Evolutionary conservation across 1,140 invertebrate genomes (phyloP).

Genomic region (Sminthurides bifidus): DNA sequence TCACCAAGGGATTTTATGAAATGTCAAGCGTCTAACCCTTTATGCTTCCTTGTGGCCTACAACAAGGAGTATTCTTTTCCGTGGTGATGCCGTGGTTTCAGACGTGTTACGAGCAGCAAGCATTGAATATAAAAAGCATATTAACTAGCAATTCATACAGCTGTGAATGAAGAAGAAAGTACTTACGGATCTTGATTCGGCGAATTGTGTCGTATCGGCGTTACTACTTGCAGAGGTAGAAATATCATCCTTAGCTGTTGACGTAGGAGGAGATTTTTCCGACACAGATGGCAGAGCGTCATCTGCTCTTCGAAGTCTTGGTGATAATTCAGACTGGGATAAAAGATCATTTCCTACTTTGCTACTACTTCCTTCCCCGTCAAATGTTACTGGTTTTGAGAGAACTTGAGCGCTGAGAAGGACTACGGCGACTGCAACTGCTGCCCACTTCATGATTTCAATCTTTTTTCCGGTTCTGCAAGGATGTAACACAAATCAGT

Average conservation of each 20-base stretch:
- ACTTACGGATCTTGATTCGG: constrained; percentile 24
- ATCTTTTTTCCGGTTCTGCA: too few species aligned
- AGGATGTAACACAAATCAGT: background rate
- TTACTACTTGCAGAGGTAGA: constrained; percentile 6
- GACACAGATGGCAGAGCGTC: constrained; percentile 5
- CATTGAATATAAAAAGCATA: background rate
- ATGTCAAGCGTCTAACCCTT: too few species aligned
- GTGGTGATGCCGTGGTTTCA: too few species aligned
- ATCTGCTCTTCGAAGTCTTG: constrained; percentile 20
- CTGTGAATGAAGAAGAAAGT: background rate
- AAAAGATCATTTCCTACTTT: constrained; percentile 29
- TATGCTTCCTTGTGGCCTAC: too few species aligned
- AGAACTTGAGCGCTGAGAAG: constrained; percentile 7
- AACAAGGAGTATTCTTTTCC: too few species aligned
- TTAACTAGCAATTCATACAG: background rate
- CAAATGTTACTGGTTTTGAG: constrained; percentile 26
- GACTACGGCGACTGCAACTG: constrained; percentile 4
- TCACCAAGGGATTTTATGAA: too few species aligned
- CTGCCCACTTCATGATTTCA: constrained; percentile 21
- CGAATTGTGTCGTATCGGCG: constrained; percentile 16
- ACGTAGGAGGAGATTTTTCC: background rate
- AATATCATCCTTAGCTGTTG: constrained; percentile 18
- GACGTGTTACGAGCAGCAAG: too few species aligned
- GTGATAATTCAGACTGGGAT: constrained; percentile 27
- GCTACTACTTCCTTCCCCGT: constrained; percentile 2